Evolutionary conservation across 1,140 invertebrate genomes (phyloP).

Genomic region (Thaumatotibia leucotreta): DNA sequence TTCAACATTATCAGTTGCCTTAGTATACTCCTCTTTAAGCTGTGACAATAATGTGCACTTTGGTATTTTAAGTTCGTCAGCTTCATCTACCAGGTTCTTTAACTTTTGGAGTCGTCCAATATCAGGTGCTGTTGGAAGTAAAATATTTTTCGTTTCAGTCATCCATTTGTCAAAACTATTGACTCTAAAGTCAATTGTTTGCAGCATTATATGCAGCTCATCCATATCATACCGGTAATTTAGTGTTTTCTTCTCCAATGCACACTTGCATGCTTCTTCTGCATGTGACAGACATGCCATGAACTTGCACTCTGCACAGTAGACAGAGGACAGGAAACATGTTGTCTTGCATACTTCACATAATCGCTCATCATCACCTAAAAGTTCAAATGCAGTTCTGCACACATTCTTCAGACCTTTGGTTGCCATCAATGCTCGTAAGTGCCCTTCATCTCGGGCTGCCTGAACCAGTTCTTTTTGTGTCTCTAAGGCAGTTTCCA

Average conservation of each 20-base stretch:
- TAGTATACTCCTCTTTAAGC: constrained; percentile 62
- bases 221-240: constrained; percentile 95
- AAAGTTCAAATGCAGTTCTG: constrained; percentile 93
- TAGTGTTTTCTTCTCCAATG: constrained; percentile 86
- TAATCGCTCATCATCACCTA: constrained; percentile 96
- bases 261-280: constrained; percentile 89
- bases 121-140: constrained; percentile 85
- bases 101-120: constrained; percentile 82
- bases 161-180: constrained; percentile 96
- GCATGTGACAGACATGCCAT: constrained; percentile 94
- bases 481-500: constrained; percentile 89
- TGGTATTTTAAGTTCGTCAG: constrained; percentile 72
- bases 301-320: constrained; percentile 88
- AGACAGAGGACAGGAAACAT: constrained; percentile 96
- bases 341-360: constrained; percentile 98
- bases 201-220: constrained; percentile 93
- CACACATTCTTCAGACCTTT: constrained; percentile 91
- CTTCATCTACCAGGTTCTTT: constrained; percentile 65
- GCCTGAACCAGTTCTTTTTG: constrained; percentile 92
- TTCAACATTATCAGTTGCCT: constrained; percentile 57
- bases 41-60: constrained; percentile 66
- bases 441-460: constrained; percentile 87
- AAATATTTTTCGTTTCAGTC: constrained; percentile 87
- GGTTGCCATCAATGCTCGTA: constrained; percentile 85
- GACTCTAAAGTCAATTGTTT: constrained; percentile 92